Conservation (phyloP, 2,797 vertebrate genomes). For the Melanotaenia parkinsoni region DNA sequence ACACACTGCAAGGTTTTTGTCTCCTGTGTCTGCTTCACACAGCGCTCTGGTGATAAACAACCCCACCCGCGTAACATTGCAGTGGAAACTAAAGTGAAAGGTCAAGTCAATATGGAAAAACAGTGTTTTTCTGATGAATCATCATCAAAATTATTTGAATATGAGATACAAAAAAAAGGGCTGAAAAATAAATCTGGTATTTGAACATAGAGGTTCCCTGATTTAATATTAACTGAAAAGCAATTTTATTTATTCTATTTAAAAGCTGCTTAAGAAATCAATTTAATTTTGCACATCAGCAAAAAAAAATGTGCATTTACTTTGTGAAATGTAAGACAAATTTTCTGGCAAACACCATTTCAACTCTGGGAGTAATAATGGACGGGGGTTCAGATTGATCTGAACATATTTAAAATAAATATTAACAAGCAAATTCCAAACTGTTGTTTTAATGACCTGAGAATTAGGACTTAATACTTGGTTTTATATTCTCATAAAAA, state of each 20-base stretch:
- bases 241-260: neutral
- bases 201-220: neutral
- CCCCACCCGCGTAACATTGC: neutral
- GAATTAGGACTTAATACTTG: constrained; percentile 25
- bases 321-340: neutral
- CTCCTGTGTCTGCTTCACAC: neutral
- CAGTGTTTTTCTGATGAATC: too few species aligned
- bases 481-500: constrained; percentile 57
- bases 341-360: neutral
- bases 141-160: too few species aligned
- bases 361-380: too few species aligned
- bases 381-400: neutral
- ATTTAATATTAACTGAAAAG: neutral
- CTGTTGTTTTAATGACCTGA: constrained; percentile 35
- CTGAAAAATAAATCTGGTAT: too few species aligned
- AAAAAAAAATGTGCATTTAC: neutral
- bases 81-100: too few species aligned
- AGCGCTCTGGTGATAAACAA: neutral
- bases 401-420: constrained; percentile 19
- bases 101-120: neutral
- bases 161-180: too few species aligned
- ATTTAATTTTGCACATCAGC: neutral
- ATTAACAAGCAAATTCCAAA: constrained; percentile 40
- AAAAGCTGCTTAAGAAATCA: neutral
- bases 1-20: too few species aligned